These are phyloP conservation scores for Melanophora roralis DNA, from an alignment of 2,888 invertebrate species.

Conservation along the genomic window DNA sequence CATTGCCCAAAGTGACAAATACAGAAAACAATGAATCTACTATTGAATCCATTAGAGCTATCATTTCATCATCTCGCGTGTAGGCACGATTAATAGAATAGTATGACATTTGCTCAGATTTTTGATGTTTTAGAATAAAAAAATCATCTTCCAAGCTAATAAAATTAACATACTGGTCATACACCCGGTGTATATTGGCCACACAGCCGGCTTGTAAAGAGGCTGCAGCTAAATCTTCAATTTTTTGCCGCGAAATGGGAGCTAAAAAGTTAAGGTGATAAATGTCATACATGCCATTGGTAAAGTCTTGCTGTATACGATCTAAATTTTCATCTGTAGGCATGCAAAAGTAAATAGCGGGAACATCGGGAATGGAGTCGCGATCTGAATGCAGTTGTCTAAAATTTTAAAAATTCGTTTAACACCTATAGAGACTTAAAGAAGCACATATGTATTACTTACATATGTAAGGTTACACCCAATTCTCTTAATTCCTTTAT, in stretches of 20 bases:
- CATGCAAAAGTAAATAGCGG: constrained; percentile 98
- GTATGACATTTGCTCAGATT: constrained; percentile 93
- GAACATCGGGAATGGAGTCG: constrained; percentile 98
- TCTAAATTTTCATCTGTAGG: constrained; percentile 97
- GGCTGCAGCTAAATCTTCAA: constrained; percentile 96
- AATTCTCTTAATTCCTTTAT: constrained; percentile 96
- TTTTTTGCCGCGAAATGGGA: constrained; percentile 93
- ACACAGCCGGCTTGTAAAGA: constrained; percentile 94
- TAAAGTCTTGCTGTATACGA: constrained; percentile 92
- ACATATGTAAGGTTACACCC: constrained; percentile 99
- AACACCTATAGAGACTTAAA: no score
- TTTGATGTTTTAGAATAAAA: constrained; percentile 95
- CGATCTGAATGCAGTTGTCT: constrained; percentile 92
- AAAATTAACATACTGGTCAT: constrained; percentile 99
- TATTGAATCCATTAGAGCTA: constrained; percentile 93
- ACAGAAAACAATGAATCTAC: constrained; percentile 98
- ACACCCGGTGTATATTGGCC: constrained; percentile 95
- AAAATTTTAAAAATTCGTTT: constrained; percentile 63
- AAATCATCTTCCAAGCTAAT: constrained; percentile 98
- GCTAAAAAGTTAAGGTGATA: constrained; percentile 98
- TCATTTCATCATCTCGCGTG: constrained; percentile 97
- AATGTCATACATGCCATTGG: constrained; percentile 92
- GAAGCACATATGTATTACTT: constrained; percentile 75
- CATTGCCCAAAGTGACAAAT: constrained; percentile 94
- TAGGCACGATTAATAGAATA: constrained; percentile 97